Conservation (phyloP, 2,797 vertebrate genomes). For the Crax fasciolata region DNA sequence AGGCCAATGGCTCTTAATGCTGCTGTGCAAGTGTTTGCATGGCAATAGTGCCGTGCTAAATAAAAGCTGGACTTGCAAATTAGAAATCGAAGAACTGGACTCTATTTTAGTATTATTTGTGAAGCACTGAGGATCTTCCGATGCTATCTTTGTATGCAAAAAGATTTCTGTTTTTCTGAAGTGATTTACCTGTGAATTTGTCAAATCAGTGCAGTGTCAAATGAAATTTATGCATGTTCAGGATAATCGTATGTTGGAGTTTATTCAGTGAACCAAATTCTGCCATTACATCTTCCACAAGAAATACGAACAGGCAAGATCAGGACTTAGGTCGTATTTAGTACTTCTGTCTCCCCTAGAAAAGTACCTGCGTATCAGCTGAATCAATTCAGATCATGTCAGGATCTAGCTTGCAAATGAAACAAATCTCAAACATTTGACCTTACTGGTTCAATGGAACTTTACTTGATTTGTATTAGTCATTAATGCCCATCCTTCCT, state of each 20-base stretch:
- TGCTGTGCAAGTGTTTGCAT: background rate
- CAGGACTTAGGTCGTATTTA: background rate
- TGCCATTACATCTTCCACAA: background rate
- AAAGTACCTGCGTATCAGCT: background rate
- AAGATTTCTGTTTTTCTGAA: background rate
- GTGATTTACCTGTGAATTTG: constrained; percentile 28
- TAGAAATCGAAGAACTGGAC: constrained; percentile 33
- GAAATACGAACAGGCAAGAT: background rate
- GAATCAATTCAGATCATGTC: background rate
- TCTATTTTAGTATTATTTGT: constrained; percentile 52
- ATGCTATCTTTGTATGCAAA: background rate
- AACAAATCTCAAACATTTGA: background rate
- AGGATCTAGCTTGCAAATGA: background rate
- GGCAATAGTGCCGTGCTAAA: constrained; percentile 51
- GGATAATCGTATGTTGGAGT: background rate
- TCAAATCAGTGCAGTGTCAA: background rate
- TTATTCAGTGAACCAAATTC: background rate
- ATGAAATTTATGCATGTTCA: background rate
- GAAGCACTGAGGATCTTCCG: constrained; percentile 6
- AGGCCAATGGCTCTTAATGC: constrained; percentile 25
- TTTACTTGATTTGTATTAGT: background rate
- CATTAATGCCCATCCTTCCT: background rate
- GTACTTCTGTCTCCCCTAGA: background rate
- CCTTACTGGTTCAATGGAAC: background rate
- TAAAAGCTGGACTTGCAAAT: constrained; percentile 37